Evolutionary conservation across 2,888 invertebrate species (phyloP), one percentile per base, ranked within the genome.

Genomic region (Agonum fuliginosum): DNA sequence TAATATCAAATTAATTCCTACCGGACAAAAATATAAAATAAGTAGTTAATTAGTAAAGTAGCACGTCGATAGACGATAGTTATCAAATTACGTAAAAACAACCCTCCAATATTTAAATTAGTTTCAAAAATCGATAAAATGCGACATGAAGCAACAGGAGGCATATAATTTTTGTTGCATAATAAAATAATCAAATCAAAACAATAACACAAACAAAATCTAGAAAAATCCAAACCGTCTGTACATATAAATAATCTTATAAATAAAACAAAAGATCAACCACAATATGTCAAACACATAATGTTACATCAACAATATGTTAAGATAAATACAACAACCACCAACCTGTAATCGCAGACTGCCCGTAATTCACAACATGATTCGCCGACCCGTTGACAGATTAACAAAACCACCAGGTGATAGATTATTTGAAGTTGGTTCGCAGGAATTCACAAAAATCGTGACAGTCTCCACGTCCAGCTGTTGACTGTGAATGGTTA

Each of bases 401-500:
- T 54, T 10, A 41, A 67, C 67, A 43, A 70, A 24, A 62, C 62
- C 27, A 62, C 10, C 5, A 30, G 10, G 20, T 30, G 34, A 34
- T 14, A 17, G 62, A 62, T 8, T 30, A 30, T 62, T 70, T 27
- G 12, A n/a, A 43, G 27, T 46, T 24, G 5, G 27, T 27, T 3
- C 48, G 17, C 27, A 4, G 8, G 24, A 37, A 34, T 51, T n/a
- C 12, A n/a, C 22, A 12, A 27, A 34, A 51, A 67, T 51, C 20
- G 67, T 51, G 65, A 65, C 74, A 65, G 75, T 58, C 48, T 51
- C 51, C 24, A 8, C 19, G 51, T 75, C 51, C 75, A 75, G 75
- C 67, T 75, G 75, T 75, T 75, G 67, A 67, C 51, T 67, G 67
- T 75, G 74, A 75, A 75, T 75, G 74, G 65, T 12, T 27, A 19